Percentiles rank a stretch among this genome's conserved stretches.
phyloP scores from a whole-genome alignment of 1,140 invertebrate genomes.

The roundworm (Caenorhabditis elegans) region WBcel235 BX284603.4:4699501-4700000 shows the following conservation, averaged over 20 bases:
- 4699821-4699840: conserved; percentile 3
- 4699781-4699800: conserved; percentile 9
- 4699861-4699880: not conserved
- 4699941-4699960: not conserved
- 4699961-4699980: conserved; percentile 3
- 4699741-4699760: conserved; percentile 18
- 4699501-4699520: conserved; percentile 21
- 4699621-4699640: not conserved
- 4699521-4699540: not conserved
- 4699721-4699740: conserved; percentile 10
- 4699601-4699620: conserved; percentile 13
- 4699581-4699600: not conserved
- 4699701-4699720: not conserved
- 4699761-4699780: not conserved
- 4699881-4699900: not conserved
- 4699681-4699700: conserved; percentile 1
- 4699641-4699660: conserved; percentile 13
- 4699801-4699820: conserved; percentile 9
- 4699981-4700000: not conserved
- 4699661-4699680: conserved; percentile 1
- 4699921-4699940: not conserved
- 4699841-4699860: not conserved
- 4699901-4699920: not conserved
- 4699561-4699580: not conserved
- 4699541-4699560: not conserved